phyloP scores from a whole-genome alignment of 2,888 invertebrate species.

The Ennomos erosarius region DNA sequence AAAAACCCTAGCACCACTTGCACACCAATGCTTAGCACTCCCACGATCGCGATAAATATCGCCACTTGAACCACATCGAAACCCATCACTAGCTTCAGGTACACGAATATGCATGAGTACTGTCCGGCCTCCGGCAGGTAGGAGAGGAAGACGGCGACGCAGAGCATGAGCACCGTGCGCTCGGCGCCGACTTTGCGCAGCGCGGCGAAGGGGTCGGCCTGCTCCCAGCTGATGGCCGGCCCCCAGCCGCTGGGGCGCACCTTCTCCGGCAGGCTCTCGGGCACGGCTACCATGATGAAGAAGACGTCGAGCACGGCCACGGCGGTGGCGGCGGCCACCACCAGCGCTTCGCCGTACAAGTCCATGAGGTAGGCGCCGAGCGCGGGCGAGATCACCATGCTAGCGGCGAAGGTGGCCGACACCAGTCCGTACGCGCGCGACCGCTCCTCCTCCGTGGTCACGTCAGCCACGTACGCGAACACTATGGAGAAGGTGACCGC shows the following conservation, averaged over 20 bases:
- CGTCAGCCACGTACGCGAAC: slow-evolving; percentile 99
- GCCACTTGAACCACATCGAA: slow-evolving; percentile 98
- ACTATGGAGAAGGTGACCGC: slow-evolving; percentile 99
- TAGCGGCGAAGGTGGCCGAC: slow-evolving; percentile 99
- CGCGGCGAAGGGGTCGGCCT: slow-evolving; percentile 99
- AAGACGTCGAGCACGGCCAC: slow-evolving; percentile 98
- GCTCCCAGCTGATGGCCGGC: slow-evolving; percentile 97
- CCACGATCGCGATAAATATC: slow-evolving; percentile 98
- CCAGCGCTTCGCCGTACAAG: slow-evolving; percentile 92
- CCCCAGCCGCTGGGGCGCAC: slow-evolving; percentile 91
- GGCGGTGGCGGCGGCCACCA: slow-evolving; percentile 97
- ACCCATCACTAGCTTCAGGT: slow-evolving; percentile 98
- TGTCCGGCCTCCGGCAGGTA: slow-evolving; percentile 99
- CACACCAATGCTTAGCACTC: slow-evolving; percentile 97
- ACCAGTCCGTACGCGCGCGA: slow-evolving; percentile 98
- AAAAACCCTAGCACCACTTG: slow-evolving; percentile 94
- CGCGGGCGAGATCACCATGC: slow-evolving; percentile 99
- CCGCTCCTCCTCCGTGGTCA: slow-evolving; percentile 98
- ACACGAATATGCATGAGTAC: slow-evolving; percentile 99
- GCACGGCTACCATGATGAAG: slow-evolving; percentile 98
- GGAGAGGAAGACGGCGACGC: slow-evolving; percentile 98
- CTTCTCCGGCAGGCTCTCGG: slow-evolving; percentile 99
- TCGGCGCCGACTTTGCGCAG: slow-evolving; percentile 96
- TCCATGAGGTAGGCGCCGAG: slow-evolving; percentile 96
- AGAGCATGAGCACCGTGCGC: slow-evolving; percentile 97